Evolutionary conservation across 1,140 invertebrate species (phyloP).

Genomic region (Drosophila azteca): DNA sequence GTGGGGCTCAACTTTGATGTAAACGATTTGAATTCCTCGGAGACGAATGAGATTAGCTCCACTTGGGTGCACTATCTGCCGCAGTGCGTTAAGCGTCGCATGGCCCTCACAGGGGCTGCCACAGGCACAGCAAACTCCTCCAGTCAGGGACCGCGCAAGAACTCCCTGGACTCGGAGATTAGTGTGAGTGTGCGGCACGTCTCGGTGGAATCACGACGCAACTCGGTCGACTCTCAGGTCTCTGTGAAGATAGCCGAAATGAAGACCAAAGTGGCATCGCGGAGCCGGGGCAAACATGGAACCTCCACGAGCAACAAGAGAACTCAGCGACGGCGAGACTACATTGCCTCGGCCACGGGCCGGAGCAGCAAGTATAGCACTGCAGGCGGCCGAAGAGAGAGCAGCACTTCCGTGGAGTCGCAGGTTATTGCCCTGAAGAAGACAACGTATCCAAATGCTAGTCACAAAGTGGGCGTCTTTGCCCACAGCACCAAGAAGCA

Average conservation of each 20-base stretch:
- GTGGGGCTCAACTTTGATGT: slow-evolving; percentile 93
- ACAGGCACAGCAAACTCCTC: slow-evolving; percentile 86
- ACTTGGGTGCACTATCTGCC: slow-evolving; percentile 95
- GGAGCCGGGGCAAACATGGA: slow-evolving; percentile 83
- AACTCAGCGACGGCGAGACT: slow-evolving; percentile 83
- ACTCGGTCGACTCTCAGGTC: slow-evolving; percentile 92
- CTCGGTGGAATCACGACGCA: slow-evolving; percentile 91
- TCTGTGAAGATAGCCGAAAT: slow-evolving; percentile 92
- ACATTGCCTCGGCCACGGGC: slow-evolving; percentile 84
- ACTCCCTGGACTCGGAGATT: slow-evolving; percentile 91
- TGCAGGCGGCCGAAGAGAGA: slow-evolving; percentile 86
- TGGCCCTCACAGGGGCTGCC: slow-evolving; percentile 88
- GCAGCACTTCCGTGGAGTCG: slow-evolving; percentile 91
- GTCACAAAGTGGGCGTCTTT: slow-evolving; percentile 81
- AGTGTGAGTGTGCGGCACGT: slow-evolving; percentile 91
- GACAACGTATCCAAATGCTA: slow-evolving; percentile 78
- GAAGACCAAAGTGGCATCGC: slow-evolving; percentile 88
- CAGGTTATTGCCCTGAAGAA: slow-evolving; percentile 85
- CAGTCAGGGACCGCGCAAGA: slow-evolving; percentile 85
- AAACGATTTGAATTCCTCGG: slow-evolving; percentile 88
- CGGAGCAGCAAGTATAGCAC: slow-evolving; percentile 69
- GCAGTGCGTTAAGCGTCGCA: slow-evolving; percentile 91
- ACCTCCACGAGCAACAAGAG: slow-evolving; percentile 72
- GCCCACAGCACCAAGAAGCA: slow-evolving; percentile 83
- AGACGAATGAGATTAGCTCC: slow-evolving; percentile 90